Base-by-base conservation (phyloP, 2,797 vertebrate genomes). In the Hypotaenidia philippensis region DNA sequence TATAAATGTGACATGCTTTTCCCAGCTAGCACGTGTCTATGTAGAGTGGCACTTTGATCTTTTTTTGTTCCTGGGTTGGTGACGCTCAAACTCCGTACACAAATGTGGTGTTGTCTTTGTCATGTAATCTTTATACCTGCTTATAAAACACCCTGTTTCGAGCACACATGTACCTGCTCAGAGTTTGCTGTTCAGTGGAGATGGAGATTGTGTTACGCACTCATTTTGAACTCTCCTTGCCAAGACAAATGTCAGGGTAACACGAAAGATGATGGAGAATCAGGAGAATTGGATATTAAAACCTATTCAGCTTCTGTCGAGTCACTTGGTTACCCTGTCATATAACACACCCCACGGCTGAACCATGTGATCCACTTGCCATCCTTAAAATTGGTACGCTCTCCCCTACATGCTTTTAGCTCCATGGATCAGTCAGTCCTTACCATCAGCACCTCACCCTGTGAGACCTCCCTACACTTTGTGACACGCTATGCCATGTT, bases 381-480 rank as follows among this genome's bases (percentile, higher is more conserved):
- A 2, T 31, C 63, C 27, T 61, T 44, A 53, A 50, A 66, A 53
- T 9, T 81, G 41, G 27, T 31, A 31, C 0, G 0, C 68, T 16
- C 83, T 68, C 23, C 3, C 6, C 22, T 10, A 7, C 9, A 4
- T 32, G 38, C 55, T 84, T 84, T 79, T 74, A 71, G 53, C 32
- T 81, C 38, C 31, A 22, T 11, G 38, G 55, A 27, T 57, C n/a
- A 31, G 23, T 27, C 47, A 63, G 0, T 47, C 34, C 19, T 63
- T 55, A 70, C 22, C 21, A 50, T 68, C 50, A 82, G 38, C 63
- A 47, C 59, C 44, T 82, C 21, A 27, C 14, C 55, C 79, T 2
- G 0, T 69, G 60, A 76, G 19, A 87, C 34, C 53, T 82, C 29
- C 50, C 22, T 63, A 2, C 50, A 41, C 63, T 59, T 84, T 84